A percentile compares a stretch with the other conserved stretches of the same genome.
Evolutionary conservation across 2,113 vertebrate genomes (phyloP).

Genomic region (Sakesphorus luctuosus): DNA sequence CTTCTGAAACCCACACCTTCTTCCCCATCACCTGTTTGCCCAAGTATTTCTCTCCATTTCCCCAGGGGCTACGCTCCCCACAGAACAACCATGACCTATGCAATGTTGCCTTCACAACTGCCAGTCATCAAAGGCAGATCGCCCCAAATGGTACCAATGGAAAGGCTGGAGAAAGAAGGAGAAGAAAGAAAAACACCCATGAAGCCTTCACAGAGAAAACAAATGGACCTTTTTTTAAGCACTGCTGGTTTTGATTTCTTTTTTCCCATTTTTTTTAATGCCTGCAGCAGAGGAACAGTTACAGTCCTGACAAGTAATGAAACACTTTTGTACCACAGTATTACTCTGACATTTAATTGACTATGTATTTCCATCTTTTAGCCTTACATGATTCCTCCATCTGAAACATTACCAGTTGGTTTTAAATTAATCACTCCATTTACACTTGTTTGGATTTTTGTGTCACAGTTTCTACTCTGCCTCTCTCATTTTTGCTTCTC

Average conservation of each 20-base stretch:
- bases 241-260: not conserved
- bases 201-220: not conserved
- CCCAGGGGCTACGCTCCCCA: not conserved
- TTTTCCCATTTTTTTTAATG: not conserved
- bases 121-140: not conserved
- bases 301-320: not conserved
- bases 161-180: not conserved
- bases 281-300: not conserved
- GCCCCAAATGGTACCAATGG: not conserved
- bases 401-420: not conserved
- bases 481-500: not conserved
- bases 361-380: not conserved
- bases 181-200: not conserved
- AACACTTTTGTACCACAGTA: not conserved
- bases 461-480: not conserved
- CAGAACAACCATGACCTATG: not conserved
- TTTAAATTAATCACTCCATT: not conserved
- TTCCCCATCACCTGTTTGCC: not conserved
- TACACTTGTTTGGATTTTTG: constrained; percentile 1
- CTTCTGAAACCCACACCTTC: not conserved
- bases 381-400: not conserved
- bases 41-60: not conserved
- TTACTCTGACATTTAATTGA: constrained; percentile 37
- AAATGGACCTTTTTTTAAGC: not conserved
- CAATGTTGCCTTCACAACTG: not conserved